A percentile compares a stretch with the other conserved stretches of the same genome.
phyloP scores from a whole-genome alignment of 2,113 vertebrate species.

The Indicator indicator region DNA sequence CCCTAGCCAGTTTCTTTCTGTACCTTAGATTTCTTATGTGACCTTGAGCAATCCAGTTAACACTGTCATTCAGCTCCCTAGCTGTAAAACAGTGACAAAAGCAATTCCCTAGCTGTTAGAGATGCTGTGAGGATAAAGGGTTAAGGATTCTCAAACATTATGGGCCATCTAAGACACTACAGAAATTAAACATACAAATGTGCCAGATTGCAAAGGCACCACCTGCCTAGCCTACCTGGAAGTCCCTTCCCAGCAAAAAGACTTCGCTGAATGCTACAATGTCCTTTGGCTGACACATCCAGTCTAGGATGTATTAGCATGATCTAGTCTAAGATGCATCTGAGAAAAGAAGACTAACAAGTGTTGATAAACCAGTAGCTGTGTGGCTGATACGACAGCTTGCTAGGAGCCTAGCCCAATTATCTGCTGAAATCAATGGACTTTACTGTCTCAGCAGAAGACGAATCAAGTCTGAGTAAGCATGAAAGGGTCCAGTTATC shows the following conservation, averaged over 20 bases:
- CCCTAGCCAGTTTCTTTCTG: neutral
- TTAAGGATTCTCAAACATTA: neutral
- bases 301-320: neutral
- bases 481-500: neutral
- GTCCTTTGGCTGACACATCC: neutral
- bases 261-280: neutral
- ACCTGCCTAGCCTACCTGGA: neutral
- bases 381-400: neutral
- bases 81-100: neutral
- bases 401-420: neutral
- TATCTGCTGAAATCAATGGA: neutral
- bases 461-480: neutral
- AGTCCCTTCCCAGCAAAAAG: neutral
- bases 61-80: neutral
- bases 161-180: neutral
- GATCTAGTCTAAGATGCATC: neutral
- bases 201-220: neutral
- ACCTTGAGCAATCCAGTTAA: neutral
- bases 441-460: neutral
- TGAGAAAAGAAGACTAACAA: neutral
- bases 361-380: neutral
- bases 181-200: neutral
- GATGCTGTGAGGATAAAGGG: conserved; percentile 22
- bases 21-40: neutral
- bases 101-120: conserved; percentile 7